Evolutionary conservation across 2,113 vertebrate genomes (phyloP), one percentile per base, ranked within the genome.

Genomic region (Macroglossus sobrinus): DNA sequence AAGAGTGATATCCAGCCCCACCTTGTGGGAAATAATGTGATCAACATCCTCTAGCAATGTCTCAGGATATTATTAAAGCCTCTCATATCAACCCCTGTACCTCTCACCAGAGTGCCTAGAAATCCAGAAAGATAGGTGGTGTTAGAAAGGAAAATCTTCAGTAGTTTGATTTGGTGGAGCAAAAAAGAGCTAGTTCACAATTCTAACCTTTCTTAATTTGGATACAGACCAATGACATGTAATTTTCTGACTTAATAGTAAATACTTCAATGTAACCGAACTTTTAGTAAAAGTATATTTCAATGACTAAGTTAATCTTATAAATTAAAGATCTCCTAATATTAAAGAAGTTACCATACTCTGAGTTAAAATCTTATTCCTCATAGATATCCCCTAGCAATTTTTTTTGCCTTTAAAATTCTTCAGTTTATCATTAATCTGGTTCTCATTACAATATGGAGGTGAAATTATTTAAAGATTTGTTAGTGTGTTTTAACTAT

Each of bases 341-440:
- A 71, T 14, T 40, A 71, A 94, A 74, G 7, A 91, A 76, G 4
- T 55, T 24, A 55, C 64, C 15, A 84, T 14, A 87, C 45, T 74
- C 1, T 40, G 22, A 3, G 8, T 63, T 84, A 66, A 19, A 90
- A 21, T 72, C n/a, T 45, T 81, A 63, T 28, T 80, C 21, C 43
- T 89, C 11, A 64, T 50, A 35, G 69, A 40, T 47, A 91, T 5
- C 28, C 6, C 3, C 59, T 63, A 38, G 35, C 3, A 74, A 19
- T 50, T 76, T 69, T 68, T 61, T 79, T 80, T 80, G 21, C 16
- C 7, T 88, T 94, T 91, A 80, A 81, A 79, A 15, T 68, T 24
- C 4, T 78, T 89, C 30, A 76, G 33, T 11, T 93, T 72, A 35
- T 28, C 8, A 35, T 93, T 94, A 21, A 50, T n/a, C 40, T 81